These are phyloP conservation scores for Hedychridium roseum DNA, from an alignment of 2,888 invertebrate genomes.

Conservation along the genomic window DNA sequence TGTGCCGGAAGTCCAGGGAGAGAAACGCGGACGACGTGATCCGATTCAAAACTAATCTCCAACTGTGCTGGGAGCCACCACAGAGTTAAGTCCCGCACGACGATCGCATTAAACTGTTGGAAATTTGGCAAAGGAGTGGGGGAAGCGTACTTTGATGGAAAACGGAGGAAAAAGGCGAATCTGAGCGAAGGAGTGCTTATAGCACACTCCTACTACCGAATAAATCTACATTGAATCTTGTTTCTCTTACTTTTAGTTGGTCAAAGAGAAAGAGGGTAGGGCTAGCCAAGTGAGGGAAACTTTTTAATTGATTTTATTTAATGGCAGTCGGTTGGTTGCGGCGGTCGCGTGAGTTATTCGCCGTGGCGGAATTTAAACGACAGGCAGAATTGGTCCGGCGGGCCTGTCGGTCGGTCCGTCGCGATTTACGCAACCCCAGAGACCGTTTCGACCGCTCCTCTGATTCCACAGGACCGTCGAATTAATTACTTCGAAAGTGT, in stretches of 20 bases:
- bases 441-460: too few species aligned
- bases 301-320: slow-evolving; percentile 47
- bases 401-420: too few species aligned
- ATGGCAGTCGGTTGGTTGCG: slow-evolving; percentile 7
- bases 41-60: slow-evolving; percentile 32
- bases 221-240: too few species aligned
- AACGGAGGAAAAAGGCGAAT: not conserved
- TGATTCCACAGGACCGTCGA: too few species aligned
- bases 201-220: too few species aligned
- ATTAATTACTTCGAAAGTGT: too few species aligned
- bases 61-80: slow-evolving; percentile 41
- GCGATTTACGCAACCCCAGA: too few species aligned
- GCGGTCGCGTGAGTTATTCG: slow-evolving; percentile 29
- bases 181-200: not conserved
- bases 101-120: slow-evolving; percentile 43
- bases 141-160: not conserved
- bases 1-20: too few species aligned
- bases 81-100: slow-evolving; percentile 37
- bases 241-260: too few species aligned
- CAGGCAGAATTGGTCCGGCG: slow-evolving; percentile 20
- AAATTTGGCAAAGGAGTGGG: slow-evolving; percentile 27
- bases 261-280: not conserved
- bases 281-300: slow-evolving; percentile 23
- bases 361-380: slow-evolving; percentile 18
- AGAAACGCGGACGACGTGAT: slow-evolving; percentile 13